phyloP scores from a whole-genome alignment of 2,888 invertebrate species.

The Punctoribates punctum region DNA sequence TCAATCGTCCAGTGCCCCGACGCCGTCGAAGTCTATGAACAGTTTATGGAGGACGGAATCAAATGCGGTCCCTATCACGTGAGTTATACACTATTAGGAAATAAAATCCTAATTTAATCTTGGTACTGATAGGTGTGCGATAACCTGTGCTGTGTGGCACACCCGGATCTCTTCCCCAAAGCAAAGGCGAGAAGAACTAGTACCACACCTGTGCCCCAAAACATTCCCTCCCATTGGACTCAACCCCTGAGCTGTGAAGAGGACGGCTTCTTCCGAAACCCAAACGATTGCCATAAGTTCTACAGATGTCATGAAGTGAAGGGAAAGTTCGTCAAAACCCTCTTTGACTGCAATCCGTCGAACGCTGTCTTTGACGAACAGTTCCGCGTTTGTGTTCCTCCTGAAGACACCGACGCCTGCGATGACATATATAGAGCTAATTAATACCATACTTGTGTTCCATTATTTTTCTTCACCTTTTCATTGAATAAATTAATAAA shows the following conservation, averaged over 20 bases:
- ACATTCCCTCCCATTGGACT: conserved; percentile 37
- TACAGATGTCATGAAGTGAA: conserved; percentile 34
- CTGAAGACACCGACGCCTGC: conserved; percentile 25
- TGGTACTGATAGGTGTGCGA: conserved; percentile 29
- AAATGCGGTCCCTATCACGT: conserved; percentile 40
- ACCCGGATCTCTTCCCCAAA: conserved; percentile 40
- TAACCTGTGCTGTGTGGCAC: conserved; percentile 36
- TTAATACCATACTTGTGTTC: too few relatives aligned
- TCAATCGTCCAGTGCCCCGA: conserved; percentile 18
- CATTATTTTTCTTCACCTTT: too few relatives aligned
- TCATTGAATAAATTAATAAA: too few relatives aligned
- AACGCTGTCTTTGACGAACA: conserved; percentile 29
- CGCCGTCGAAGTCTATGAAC: conserved; percentile 36
- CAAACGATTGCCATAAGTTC: conserved; percentile 41
- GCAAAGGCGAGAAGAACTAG: not conserved
- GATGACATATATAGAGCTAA: not conserved
- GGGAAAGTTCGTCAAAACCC: conserved; percentile 32
- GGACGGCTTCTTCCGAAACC: conserved; percentile 39
- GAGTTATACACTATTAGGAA: not conserved
- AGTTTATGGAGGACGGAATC: conserved; percentile 38
- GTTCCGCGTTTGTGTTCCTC: conserved; percentile 19
- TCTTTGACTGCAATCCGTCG: conserved; percentile 36
- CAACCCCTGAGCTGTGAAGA: conserved; percentile 34
- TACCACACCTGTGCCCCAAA: conserved; percentile 3
- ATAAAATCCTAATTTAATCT: not conserved